Base-by-base conservation (phyloP, 2,888 invertebrate genomes). In the Thera obeliscata region DNA sequence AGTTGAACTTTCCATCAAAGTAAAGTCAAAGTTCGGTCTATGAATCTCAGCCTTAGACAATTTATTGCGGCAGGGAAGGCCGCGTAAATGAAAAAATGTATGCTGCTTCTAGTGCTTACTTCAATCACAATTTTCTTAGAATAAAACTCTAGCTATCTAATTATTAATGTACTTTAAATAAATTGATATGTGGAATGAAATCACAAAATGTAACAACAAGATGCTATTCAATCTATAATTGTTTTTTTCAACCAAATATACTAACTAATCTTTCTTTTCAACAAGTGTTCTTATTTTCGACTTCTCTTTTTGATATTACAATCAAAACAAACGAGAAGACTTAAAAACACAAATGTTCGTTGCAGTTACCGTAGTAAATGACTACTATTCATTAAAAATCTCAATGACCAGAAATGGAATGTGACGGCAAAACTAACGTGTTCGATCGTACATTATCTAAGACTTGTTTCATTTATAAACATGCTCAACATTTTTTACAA, bases 331-430 rank as follows among this genome's bases (percentile, higher is more conserved):
- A 61, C n/a, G 35, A 67, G 57, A 61, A 62, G 57, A 61, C 46
- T 5, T 56, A 38, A 43, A 56, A 58, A 62, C 38, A 49, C 49
- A 36, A 48, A 50, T 63, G 33, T 38, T 46, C 22, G n/a, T 41
- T 12, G 6, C 52, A 12, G 3, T 6, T 36, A 35, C 38, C 11
- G 33, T 43, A 12, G 0, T 7, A 52, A 52, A 52, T 2, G 8
- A 7, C 43, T 52, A 57, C 9, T 8, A 46, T 2, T 8, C 8
- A 2, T 8, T 56, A 4, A 60, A 63, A 61, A 56, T 64, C 48
- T 67, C 63, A 64, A 50, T 46, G 61, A 58, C 65, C 54, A 66
- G 33, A 46, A 64, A 67, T 74, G 72, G 72, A 74, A 74, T 74
- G 73, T 74, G 66, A 63, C 52, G 57, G 52, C 66, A 61, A 64